Evolutionary conservation across 64 coral and sea anemone species (phyloP).

Genomic region (Pocillopora verrucosa): DNA sequence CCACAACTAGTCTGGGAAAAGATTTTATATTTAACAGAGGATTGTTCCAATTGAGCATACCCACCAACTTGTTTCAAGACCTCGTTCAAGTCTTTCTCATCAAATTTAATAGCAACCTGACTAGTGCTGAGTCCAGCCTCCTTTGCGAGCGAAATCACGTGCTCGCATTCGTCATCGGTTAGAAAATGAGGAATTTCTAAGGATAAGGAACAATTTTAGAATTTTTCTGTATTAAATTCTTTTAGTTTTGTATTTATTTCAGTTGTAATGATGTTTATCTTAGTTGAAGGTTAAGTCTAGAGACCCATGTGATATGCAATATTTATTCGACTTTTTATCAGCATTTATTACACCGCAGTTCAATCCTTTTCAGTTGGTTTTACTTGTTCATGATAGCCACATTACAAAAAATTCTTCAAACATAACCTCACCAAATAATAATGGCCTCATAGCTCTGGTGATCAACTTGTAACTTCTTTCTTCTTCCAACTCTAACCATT

Average conservation of each 20-base stretch:
- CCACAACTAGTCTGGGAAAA: too few species aligned
- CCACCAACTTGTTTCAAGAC: constrained; percentile 28
- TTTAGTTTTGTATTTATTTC: too few species aligned
- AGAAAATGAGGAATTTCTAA: constrained; percentile 91
- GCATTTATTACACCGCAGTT: too few species aligned
- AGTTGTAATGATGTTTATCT: too few species aligned
- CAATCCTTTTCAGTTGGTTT: too few species aligned
- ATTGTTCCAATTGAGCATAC: background rate
- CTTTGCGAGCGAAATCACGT: constrained; percentile 76
- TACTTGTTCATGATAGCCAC: too few species aligned
- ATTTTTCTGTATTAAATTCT: background rate
- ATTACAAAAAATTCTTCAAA: too few species aligned
- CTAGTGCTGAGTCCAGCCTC: constrained; percentile 68
- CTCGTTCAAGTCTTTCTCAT: constrained; percentile 22
- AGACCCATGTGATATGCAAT: too few species aligned
- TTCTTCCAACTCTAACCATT: constrained; percentile 61
- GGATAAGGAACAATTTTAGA: background rate
- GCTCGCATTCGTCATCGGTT: constrained; percentile 75
- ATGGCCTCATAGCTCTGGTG: constrained; percentile 81
- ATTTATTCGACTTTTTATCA: too few species aligned
- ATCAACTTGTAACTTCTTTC: constrained; percentile 63
- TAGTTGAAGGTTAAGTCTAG: too few species aligned
- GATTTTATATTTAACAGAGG: too few species aligned
- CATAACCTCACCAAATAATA: constrained; percentile 76
- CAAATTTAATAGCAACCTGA: background rate